Conservation (phyloP, 1,140 invertebrate species). For the Lysiphlebus fabarum region DNA sequence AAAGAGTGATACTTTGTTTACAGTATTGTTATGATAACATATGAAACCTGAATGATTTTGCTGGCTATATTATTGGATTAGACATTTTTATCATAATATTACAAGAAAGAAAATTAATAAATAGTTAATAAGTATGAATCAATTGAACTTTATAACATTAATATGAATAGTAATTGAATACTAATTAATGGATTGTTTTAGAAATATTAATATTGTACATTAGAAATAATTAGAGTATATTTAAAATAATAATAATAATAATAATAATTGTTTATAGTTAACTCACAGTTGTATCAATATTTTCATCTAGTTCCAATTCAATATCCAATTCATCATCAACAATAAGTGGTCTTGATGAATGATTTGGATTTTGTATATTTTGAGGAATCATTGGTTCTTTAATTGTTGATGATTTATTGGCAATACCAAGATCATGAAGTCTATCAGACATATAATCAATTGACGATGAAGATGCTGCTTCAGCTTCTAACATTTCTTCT, state of each 20-base stretch:
- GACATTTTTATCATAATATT: neutral
- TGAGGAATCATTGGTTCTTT: constrained; percentile 22
- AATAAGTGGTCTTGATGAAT: constrained; percentile 41
- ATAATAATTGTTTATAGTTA: too few species aligned
- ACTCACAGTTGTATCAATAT: constrained; percentile 64
- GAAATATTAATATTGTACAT: too few species aligned
- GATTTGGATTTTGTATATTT: constrained; percentile 25
- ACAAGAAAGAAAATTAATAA: too few species aligned
- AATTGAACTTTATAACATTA: too few species aligned
- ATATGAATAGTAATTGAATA: too few species aligned
- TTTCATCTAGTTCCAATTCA: constrained; percentile 65
- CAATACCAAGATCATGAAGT: constrained; percentile 37
- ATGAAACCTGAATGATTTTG: constrained; percentile 21
- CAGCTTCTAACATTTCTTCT: constrained; percentile 68
- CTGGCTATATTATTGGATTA: neutral
- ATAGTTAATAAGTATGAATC: too few species aligned
- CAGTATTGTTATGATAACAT: constrained; percentile 39
- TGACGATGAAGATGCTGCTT: constrained; percentile 36
- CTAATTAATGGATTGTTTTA: too few species aligned
- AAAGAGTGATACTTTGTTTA: constrained; percentile 38
- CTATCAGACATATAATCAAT: constrained; percentile 28
- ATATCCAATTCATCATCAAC: constrained; percentile 62
- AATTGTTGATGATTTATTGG: constrained; percentile 20
- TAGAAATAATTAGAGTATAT: neutral
- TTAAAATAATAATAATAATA: constrained; percentile 11